Conservation (phyloP, 2,797 vertebrate species). For the Muraenolepis orangiensis region DNA sequence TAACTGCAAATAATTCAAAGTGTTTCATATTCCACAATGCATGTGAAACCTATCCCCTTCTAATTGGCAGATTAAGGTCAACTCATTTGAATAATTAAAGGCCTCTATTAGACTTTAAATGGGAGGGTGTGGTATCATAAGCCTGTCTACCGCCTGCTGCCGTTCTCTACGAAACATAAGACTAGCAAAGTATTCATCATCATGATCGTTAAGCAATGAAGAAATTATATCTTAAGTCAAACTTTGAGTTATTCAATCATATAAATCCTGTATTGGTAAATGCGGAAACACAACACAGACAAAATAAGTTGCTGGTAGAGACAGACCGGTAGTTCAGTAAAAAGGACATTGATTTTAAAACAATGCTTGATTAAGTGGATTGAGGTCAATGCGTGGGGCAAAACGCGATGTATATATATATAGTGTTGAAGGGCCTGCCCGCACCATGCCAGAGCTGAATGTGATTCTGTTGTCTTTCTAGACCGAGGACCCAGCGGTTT, state of each 20-base stretch:
- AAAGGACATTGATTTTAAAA: not conserved
- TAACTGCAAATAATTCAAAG: constrained; percentile 28
- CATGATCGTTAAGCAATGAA: not conserved
- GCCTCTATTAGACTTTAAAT: constrained; percentile 40
- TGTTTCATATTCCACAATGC: constrained; percentile 53
- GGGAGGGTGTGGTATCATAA: constrained; percentile 31
- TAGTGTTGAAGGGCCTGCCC: not conserved
- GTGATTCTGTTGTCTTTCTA: constrained; percentile 46
- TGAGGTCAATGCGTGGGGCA: not conserved
- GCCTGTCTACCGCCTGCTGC: constrained; percentile 13
- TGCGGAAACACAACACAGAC: not conserved
- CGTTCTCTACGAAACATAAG: not conserved
- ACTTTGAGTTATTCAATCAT: not conserved
- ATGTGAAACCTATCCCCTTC: constrained; percentile 61
- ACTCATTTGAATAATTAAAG: constrained; percentile 70
- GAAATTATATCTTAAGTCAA: not conserved
- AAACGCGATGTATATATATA: not conserved
- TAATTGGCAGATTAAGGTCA: constrained; percentile 60
- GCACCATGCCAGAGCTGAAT: not conserved
- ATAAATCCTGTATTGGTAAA: not conserved
- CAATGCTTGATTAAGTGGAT: not conserved
- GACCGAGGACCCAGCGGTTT: constrained; percentile 71
- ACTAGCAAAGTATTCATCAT: not conserved
- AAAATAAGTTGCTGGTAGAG: too few species aligned
- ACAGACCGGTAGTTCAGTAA: not conserved